These are phyloP conservation scores for Pithys albifrons DNA, from an alignment of 2,113 vertebrate species.

Conservation along the genomic window DNA sequence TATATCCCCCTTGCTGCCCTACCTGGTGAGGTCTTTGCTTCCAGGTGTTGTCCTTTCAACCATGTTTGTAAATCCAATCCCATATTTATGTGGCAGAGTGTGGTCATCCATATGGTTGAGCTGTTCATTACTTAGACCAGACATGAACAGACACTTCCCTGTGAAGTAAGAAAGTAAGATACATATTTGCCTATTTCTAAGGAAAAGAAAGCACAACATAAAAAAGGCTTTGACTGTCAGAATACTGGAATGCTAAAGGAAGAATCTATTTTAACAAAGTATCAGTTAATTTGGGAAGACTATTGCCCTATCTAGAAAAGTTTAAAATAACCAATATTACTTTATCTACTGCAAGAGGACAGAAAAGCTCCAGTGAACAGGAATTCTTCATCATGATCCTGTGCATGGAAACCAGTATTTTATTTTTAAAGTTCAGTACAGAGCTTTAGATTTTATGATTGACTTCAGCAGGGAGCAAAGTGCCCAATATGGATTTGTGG, in stretches of 20 bases:
- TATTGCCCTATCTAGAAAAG: neutral
- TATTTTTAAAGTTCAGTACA: neutral
- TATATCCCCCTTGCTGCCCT: neutral
- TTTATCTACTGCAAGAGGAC: neutral
- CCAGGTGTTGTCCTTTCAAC: constrained; percentile 95
- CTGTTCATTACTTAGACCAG: constrained; percentile 91
- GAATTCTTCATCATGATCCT: neutral
- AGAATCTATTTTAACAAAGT: neutral
- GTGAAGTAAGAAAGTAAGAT: neutral
- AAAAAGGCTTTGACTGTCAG: accelerated
- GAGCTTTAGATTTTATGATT: neutral
- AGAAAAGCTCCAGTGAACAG: neutral
- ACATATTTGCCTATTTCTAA: neutral
- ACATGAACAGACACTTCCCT: constrained; percentile 99
- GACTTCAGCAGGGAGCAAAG: neutral
- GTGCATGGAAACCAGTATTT: neutral
- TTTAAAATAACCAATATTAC: neutral
- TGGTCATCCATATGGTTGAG: constrained; percentile 92
- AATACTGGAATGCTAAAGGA: neutral
- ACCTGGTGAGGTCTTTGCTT: constrained; percentile 97
- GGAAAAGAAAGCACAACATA: neutral
- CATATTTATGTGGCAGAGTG: constrained; percentile 89
- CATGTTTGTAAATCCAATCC: constrained; percentile 99
- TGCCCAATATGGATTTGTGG: neutral
- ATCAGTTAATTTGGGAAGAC: neutral